Evolutionary conservation across 2,113 vertebrate genomes (phyloP), one percentile per base, ranked within the genome.

Genomic region (Pavo muticus): DNA sequence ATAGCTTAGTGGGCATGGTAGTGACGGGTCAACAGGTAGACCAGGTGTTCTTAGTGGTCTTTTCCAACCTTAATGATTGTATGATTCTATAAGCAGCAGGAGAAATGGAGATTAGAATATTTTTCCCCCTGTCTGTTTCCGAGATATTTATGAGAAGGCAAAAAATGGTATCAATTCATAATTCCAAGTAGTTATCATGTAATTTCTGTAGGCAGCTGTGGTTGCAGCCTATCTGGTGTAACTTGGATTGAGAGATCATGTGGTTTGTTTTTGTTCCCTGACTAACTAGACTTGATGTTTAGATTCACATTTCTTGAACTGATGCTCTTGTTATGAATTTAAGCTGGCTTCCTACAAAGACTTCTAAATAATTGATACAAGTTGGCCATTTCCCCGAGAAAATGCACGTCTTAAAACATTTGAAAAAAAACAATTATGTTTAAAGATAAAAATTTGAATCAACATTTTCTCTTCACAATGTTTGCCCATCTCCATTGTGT

Each of bases 311-410:
- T 95, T 88, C 71, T 95, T 90, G 68, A 86, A 61, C 75, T 74
- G 47, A 80, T 88, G 88, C 57, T 64, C 79, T 88, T 91, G 68
- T 74, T 95, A 84, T n/a, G 79, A 91, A 80, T 91, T 83, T 90
- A 88, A 88, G 61, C 25, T 9, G 1, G 39, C 79, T 88, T 83
- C 48, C 64, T 88, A 74, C 35, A 74, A 91, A 81, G 75, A 64
- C 73, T 95, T 40, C 40, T 90, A 88, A 96, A 94, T 94, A 93
- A 95, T 93, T 90, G 61, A 93, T 95, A 52, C 24, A 39, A 85
- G 65, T 76, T 82, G 84, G 71, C 65, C 73, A 0, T 81, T 86
- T 95, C 91, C 61, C 79, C 84, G 82, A 79, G 85, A 92, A 96
- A 94, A 91, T 19, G 6, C n/a, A 32, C 50, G 61, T 84, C 94